Conservation (phyloP, 2,797 vertebrate species). For the Okamejei kenojei region DNA sequence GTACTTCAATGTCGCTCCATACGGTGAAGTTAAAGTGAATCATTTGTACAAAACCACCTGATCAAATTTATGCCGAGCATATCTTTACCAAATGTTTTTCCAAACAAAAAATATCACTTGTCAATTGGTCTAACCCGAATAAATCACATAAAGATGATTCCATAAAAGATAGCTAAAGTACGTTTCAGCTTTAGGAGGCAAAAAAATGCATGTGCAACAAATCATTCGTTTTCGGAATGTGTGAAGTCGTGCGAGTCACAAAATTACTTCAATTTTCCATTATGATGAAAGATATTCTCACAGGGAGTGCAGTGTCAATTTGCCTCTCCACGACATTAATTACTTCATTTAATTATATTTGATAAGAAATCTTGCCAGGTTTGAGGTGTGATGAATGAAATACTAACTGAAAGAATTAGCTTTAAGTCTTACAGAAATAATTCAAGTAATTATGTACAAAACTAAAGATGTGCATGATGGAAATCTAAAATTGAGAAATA, state of each 20-base stretch:
- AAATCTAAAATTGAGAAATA: no score
- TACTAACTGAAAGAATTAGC: no score
- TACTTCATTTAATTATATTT: not conserved
- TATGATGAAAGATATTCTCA: not conserved
- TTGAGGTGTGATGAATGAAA: not conserved
- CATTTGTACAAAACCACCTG: no score
- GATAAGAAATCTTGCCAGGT: not conserved
- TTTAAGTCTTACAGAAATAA: no score
- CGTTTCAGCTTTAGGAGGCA: not conserved
- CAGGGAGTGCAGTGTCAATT: not conserved
- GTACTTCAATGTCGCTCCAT: no score
- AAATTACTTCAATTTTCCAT: not conserved
- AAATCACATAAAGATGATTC: not conserved
- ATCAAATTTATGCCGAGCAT: no score
- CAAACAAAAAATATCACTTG: no score
- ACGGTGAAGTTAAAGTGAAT: no score
- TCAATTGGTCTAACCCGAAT: not conserved
- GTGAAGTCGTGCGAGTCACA: not conserved
- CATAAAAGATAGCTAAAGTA: not conserved
- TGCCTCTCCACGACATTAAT: not conserved
- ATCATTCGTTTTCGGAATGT: not conserved
- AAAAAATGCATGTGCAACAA: not conserved
- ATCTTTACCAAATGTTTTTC: no score
- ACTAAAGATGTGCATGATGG: no score
- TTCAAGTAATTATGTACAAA: no score